These are phyloP conservation scores for Drosophila eohydei DNA, from an alignment of 2,888 invertebrate species.

Conservation along the genomic window DNA sequence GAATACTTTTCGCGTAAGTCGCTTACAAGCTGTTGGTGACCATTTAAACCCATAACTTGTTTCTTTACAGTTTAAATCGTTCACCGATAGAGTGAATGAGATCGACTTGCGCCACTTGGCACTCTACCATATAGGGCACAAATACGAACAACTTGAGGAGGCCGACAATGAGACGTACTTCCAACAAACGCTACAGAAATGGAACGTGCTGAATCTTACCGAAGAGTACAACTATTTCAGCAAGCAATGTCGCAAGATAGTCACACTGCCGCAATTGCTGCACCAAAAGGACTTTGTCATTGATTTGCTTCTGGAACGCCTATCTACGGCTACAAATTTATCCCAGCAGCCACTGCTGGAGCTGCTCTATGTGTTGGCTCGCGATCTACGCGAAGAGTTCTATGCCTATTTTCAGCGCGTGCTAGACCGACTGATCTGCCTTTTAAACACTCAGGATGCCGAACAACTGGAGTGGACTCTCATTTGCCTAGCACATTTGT, in stretches of 20 bases:
- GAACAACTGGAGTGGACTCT: conserved; percentile 95
- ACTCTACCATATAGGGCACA: conserved; percentile 92
- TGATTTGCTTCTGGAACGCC: conserved; percentile 89
- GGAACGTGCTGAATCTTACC: conserved; percentile 94
- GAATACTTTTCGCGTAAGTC: conserved; percentile 91
- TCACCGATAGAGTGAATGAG: conserved; percentile 93
- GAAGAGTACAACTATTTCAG: conserved; percentile 92
- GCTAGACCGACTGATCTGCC: conserved; percentile 89
- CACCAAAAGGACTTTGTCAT: conserved; percentile 92
- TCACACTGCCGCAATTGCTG: conserved; percentile 94
- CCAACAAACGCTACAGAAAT: conserved; percentile 92
- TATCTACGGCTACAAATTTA: conserved; percentile 89
- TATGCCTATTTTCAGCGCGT: conserved; percentile 93
- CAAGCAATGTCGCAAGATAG: conserved; percentile 90
- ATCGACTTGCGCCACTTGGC: conserved; percentile 93
- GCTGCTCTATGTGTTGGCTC: conserved; percentile 92
- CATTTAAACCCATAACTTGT: not conserved
- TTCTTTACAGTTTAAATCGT: conserved; percentile 91
- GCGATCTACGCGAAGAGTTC: conserved; percentile 95
- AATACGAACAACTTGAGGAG: conserved; percentile 88
- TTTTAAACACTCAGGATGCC: conserved; percentile 91
- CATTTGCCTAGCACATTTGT: conserved; percentile 93
- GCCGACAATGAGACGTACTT: conserved; percentile 91
- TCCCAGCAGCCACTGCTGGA: conserved; percentile 93
- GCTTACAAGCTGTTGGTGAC: not conserved